phyloP scores from a whole-genome alignment of 2,888 invertebrate genomes.

The Muscina levida region DNA sequence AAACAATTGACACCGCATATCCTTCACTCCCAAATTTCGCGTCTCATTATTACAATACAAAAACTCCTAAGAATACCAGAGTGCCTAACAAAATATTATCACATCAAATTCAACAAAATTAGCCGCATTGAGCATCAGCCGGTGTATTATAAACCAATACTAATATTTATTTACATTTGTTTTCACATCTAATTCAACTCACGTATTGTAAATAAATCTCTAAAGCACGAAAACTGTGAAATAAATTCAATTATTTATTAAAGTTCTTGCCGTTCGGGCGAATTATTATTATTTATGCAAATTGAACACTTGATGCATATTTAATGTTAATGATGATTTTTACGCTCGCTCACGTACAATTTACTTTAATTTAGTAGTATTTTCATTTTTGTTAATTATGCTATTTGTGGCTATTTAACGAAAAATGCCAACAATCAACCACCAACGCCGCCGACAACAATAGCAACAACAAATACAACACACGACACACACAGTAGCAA shows the following conservation, averaged over 20 bases:
- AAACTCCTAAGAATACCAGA: no score
- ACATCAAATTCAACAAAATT: no score
- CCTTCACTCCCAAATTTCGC: no score
- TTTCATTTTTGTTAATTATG: constrained; percentile 57
- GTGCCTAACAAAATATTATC: no score
- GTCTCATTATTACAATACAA: no score
- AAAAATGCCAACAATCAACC: neutral
- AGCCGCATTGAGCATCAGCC: no score
- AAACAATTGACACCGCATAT: no score
- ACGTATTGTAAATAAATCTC: no score
- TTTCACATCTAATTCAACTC: no score
- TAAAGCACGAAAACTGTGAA: neutral
- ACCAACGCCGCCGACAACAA: neutral
- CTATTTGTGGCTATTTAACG: constrained; percentile 48
- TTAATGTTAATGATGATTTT: constrained; percentile 33
- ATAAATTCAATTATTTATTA: constrained; percentile 32
- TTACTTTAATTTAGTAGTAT: constrained; percentile 52
- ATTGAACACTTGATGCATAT: constrained; percentile 38
- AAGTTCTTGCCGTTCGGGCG: constrained; percentile 7
- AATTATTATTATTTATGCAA: constrained; percentile 29
- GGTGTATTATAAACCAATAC: no score
- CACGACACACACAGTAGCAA: neutral
- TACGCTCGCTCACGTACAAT: constrained; percentile 35
- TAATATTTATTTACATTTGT: no score
- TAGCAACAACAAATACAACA: neutral